A percentile compares a stretch with the other conserved stretches of the same genome.
These are phyloP conservation scores for Melieria omissa DNA, from an alignment of 2,888 invertebrate genomes.

Conservation along the genomic window DNA sequence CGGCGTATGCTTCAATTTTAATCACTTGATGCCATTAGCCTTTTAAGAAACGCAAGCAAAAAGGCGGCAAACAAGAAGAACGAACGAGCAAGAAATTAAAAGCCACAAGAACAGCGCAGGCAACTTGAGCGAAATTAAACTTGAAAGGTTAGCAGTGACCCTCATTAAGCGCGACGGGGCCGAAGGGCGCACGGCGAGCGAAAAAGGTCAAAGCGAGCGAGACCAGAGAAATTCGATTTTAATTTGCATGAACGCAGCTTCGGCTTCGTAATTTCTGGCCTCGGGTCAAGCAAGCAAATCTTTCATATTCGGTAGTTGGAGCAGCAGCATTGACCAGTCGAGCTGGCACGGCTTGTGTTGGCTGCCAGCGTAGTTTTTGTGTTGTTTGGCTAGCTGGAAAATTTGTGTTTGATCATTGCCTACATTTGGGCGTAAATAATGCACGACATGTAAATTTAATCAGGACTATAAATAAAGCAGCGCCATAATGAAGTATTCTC, in stretches of 20 bases:
- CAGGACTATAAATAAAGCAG: too few species aligned
- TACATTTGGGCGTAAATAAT: background rate
- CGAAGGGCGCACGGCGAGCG: background rate
- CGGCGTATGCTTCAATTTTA: conserved; percentile 10
- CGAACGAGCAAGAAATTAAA: conserved; percentile 9
- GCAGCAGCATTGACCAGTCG: background rate
- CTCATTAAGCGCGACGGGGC: conserved; percentile 23
- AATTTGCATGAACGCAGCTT: conserved; percentile 27
- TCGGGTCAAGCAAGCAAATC: conserved; percentile 9
- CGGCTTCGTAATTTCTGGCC: conserved; percentile 24
- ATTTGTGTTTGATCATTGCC: background rate
- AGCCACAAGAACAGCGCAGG: background rate
- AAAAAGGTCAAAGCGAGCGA: background rate
- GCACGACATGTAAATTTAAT: too few species aligned
- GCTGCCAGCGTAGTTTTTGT: too few species aligned
- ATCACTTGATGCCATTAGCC: conserved; percentile 15
- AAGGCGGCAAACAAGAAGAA: background rate
- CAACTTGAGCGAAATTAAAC: conserved; percentile 22
- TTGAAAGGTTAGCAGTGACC: conserved; percentile 35
- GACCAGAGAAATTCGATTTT: conserved; percentile 21
- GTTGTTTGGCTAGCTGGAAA: too few species aligned
- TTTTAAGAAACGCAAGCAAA: background rate
- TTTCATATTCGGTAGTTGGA: background rate
- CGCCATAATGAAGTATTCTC: too few species aligned
- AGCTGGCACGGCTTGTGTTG: background rate